Base-by-base conservation (phyloP, 2,113 vertebrate species). In the Seriola dumerili region DNA sequence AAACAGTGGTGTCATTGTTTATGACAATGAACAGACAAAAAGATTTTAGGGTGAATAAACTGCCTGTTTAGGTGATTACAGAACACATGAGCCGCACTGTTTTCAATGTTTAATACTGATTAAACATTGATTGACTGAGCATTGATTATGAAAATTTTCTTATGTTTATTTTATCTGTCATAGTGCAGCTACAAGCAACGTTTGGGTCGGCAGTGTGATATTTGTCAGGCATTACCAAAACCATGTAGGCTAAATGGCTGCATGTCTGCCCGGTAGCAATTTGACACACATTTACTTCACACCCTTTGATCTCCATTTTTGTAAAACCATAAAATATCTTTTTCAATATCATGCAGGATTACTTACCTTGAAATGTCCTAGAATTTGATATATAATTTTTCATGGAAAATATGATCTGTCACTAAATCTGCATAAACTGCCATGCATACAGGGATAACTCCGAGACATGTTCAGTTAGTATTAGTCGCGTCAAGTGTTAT, bases 301-400 rank as follows among this genome's bases (percentile, higher is more conserved):
- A 76, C 68, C 69, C 59, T 88, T 84, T 88, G 32, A 85, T 75
- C 74, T 84, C 54, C 25, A 50, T 88, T 87, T 83, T 57, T 44
- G 29, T 12, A 55, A 70, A 81, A 78, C 34, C 23, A 0, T 58
- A 32, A 86, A 85, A 85, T 64, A 58, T 81, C 23, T 55, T n/a
- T 86, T 81, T 84, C 55, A 76, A 62, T 59, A 84, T 72, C 14
- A 1, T 7, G 29, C 55, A 48, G 34, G 76, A 89, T 68, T 64
- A 67, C 66, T 79, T 21, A 81, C 70, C 38, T 81, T 34, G 29
- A 88, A 81, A 84, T 81, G 44, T 69, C 54, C 70, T 19, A 10
- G n/a, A 77, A 88, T 84, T 76, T 74, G 34, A 63, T 65, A 8
- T 16, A 64, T 82, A 48, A 85, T 86, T 85, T 75, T 80, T 78